A percentile compares a stretch with the other conserved stretches of the same genome.
Evolutionary conservation across 1,140 invertebrate genomes (phyloP).

Genomic region (Magallana gigas): DNA sequence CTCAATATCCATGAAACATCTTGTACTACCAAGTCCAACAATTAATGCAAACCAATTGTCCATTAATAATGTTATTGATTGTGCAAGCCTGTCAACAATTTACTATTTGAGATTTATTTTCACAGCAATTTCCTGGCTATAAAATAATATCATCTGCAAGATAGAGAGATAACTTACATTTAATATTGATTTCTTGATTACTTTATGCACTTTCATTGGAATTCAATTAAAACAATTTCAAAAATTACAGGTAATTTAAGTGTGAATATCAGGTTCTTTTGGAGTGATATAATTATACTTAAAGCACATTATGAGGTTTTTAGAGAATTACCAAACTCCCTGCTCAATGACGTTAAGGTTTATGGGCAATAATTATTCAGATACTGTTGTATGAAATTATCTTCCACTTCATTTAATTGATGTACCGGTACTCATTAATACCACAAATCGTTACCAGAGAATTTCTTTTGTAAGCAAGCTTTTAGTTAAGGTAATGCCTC

Average conservation of each 20-base stretch:
- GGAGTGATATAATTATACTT: not conserved
- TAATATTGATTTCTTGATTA: not conserved
- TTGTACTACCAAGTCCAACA: too few species aligned
- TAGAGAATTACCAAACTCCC: not conserved
- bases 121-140: slow-evolving; percentile 19
- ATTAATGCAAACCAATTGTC: too few species aligned
- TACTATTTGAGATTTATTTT: not conserved
- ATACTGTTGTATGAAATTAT: not conserved
- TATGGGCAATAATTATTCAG: not conserved
- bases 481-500: too few species aligned
- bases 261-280: not conserved
- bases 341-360: not conserved
- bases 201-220: slow-evolving; percentile 2
- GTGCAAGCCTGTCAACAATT: too few species aligned
- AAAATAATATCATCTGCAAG: slow-evolving; percentile 1
- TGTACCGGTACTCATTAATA: not conserved
- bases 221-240: slow-evolving; percentile 21
- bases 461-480: too few species aligned
- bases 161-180: not conserved
- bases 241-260: not conserved
- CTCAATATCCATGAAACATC: too few species aligned
- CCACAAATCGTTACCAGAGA: too few species aligned
- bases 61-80: too few species aligned
- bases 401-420: not conserved
- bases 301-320: not conserved